Conservation (phyloP, 1,140 invertebrate genomes). For the Drosophila eugracilis region DNA sequence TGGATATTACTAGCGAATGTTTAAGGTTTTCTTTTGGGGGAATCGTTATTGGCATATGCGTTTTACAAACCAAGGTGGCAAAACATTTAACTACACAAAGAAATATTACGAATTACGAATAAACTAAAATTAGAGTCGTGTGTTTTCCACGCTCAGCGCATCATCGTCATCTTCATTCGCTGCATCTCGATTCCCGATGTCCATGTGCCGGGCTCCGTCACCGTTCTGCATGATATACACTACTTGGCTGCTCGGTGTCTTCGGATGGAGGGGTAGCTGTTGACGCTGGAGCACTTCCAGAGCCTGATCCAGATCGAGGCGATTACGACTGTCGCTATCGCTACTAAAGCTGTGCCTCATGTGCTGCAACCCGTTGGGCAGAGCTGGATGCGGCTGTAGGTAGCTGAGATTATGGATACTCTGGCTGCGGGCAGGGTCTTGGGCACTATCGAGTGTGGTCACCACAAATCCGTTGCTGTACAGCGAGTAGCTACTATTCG, state of each 20-base stretch:
- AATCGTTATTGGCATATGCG: constrained; percentile 47
- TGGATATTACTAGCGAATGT: constrained; percentile 38
- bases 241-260: constrained; percentile 38
- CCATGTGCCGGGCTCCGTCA: constrained; percentile 3
- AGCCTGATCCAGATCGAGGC: constrained; percentile 70
- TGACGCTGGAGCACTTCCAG: constrained; percentile 62
- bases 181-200: constrained; percentile 6
- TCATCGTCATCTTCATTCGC: constrained; percentile 55
- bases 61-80: constrained; percentile 47
- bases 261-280: constrained; percentile 51
- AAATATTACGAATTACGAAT: constrained; percentile 46
- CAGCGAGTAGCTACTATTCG: constrained; percentile 81
- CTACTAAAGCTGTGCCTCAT: constrained; percentile 69
- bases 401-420: constrained; percentile 72
- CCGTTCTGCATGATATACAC: constrained; percentile 60
- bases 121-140: constrained; percentile 75
- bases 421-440: constrained; percentile 68
- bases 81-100: constrained; percentile 50
- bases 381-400: constrained; percentile 13
- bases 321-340: constrained; percentile 69
- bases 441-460: constrained; percentile 54
- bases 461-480: constrained; percentile 83
- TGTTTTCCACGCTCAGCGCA: constrained; percentile 81
- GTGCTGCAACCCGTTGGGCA: constrained; percentile 38
- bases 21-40: constrained; percentile 2